Conservation (phyloP, 2,888 invertebrate genomes). For the Drosophila pseudotalamancana region DNA sequence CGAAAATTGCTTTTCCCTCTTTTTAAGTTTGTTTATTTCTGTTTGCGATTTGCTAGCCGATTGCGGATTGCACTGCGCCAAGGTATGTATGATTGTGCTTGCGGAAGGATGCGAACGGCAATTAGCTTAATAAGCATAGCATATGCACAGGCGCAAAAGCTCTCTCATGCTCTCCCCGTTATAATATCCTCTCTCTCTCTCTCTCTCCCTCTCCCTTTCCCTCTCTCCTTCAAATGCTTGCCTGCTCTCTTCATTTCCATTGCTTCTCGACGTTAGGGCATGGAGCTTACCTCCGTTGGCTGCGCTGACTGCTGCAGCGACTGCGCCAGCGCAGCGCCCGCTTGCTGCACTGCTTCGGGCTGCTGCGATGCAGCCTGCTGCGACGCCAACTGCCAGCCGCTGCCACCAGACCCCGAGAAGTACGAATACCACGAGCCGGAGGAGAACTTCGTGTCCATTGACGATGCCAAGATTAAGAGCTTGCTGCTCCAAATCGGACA, state of each 20-base stretch:
- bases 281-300: conserved; percentile 53
- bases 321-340: conserved; percentile 31
- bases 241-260: background rate
- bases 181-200: background rate
- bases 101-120: conserved; percentile 35
- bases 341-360: conserved; percentile 45
- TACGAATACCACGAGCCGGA: conserved; percentile 81
- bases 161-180: no score
- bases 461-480: conserved; percentile 82
- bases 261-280: conserved; percentile 22
- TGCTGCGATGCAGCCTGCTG: conserved; percentile 49
- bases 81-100: conserved; percentile 24
- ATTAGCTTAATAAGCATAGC: conserved; percentile 48
- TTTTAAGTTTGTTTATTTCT: background rate
- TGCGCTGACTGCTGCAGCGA: conserved; percentile 64
- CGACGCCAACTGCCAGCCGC: conserved; percentile 50
- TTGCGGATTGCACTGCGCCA: conserved; percentile 30
- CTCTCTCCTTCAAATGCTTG: background rate
- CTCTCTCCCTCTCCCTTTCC: background rate
- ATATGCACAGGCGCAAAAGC: conserved; percentile 50
- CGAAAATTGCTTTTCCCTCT: conserved; percentile 19
- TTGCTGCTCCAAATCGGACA: conserved; percentile 78
- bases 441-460: conserved; percentile 83
- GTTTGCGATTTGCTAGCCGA: conserved; percentile 15
- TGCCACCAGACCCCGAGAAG: conserved; percentile 42